phyloP scores from a whole-genome alignment of 2,888 invertebrate species.

The Drosophila quinaria region DNA sequence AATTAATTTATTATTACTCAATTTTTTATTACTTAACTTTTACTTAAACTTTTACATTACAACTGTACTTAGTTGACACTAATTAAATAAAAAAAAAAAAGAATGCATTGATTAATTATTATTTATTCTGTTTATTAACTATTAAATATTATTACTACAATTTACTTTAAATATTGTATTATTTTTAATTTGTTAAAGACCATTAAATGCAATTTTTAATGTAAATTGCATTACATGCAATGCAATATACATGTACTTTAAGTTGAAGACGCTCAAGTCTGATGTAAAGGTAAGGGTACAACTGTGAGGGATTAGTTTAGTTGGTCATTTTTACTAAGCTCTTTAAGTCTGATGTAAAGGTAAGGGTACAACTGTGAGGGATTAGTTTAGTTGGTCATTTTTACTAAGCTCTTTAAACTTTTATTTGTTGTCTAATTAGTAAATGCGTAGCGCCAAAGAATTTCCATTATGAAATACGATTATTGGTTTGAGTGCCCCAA shows the following conservation, averaged over 20 bases:
- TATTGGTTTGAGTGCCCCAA: slow-evolving; percentile 18
- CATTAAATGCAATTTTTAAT: not conserved
- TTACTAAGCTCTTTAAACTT: slow-evolving; percentile 14
- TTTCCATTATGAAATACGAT: slow-evolving; percentile 34
- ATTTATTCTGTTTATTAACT: not conserved
- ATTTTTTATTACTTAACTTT: no score
- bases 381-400: not conserved
- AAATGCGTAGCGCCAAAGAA: slow-evolving; percentile 36
- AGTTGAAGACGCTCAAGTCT: not conserved
- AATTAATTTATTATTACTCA: no score
- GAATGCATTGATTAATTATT: not conserved
- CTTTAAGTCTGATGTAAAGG: no score
- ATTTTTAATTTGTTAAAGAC: not conserved
- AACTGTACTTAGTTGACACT: no score
- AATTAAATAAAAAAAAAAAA: no score
- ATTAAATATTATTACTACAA: not conserved
- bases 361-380: not conserved
- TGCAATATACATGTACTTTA: no score
- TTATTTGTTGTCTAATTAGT: slow-evolving; percentile 57
- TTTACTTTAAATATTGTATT: not conserved
- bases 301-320: not conserved
- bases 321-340: slow-evolving; percentile 5
- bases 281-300: not conserved
- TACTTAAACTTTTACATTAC: no score
- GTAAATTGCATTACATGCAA: no score